Base-by-base conservation (phyloP, 92 coral and sea anemone species). In the Porites lobata region DNA sequence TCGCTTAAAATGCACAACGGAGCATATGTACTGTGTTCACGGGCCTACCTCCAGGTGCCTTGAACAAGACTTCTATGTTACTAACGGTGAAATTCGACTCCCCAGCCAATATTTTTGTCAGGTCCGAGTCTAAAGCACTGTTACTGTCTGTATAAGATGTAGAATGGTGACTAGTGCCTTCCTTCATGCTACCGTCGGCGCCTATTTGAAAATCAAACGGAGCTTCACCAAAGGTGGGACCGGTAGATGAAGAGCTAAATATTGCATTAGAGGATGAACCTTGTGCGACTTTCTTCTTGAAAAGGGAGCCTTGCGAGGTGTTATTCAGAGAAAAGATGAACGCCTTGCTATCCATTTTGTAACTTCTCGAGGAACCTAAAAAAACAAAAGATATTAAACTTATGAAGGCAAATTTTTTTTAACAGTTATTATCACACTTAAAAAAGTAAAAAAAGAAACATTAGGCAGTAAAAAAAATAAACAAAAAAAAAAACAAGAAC, bases 201-300 rank as follows among this genome's bases (percentile, higher is more conserved):
- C 94, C 94, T 15, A 91, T 79, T 50, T 83, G 77, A 85, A 91
- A 62, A 80, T 91, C 92, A 76, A 86, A 86, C 6, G 94, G 94
- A 53, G 79, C 50, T 72, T 84, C 89, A 0, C 94, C 94, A 84
- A 83, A 91, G 74, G 90, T 87, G 5, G 87, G 89, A 9, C 94
- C 94, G 61, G 76, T 83, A 61, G 69, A 84, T 0, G 64, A 13
- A 1, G 80, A 77, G 65, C 77, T 83, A 69, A 66, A 64, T 9
- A 80, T 87, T 0, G 94, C 88, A 7, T 66, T 43, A 19, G 76
- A 76, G 1, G 85, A 72, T 1, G 72, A 74, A 5, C 84, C 21
- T 15, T 56, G 72, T 4, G 56, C 56, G 20, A 88, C 24, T 77
- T 50, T 69, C 56, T 81, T 80, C 52, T 67, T 81, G 7, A 86